Base-by-base conservation (phyloP, 2,797 vertebrate species). In the Pyrocephalus nanus region DNA sequence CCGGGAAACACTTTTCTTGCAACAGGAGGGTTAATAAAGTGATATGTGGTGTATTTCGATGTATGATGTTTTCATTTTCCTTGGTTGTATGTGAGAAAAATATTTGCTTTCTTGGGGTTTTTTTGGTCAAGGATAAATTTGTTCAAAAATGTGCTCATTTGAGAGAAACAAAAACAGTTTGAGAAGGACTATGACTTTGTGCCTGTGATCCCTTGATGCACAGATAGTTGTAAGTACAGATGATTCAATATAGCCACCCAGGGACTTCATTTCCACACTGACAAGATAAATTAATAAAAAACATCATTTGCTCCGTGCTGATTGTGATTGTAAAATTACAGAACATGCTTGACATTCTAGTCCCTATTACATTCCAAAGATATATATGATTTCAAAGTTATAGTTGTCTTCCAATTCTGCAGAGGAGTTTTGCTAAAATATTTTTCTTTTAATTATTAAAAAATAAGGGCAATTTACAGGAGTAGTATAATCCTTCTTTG, bases 401-500 rank as follows among this genome's bases (percentile, higher is more conserved):
- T 36, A 55, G 21, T 43, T 84, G 29, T 78, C 45, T 88, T 89
- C 74, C 69, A 92, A 1, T 85, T 73, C 64, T 47, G 20, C 48
- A 79, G 29, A 73, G 34, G 30, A 60, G 5, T 84, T 81, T 89
- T 81, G 43, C 50, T 80, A 58, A 89, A 92, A 77, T 94, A 83
- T 82, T 93, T 94, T 93, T 90, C 15, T 95, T 95, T 69, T 84
- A 42, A 60, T 90, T 86, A 50, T 86, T 85, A 50, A 82, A 92
- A 87, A 64, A 79, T 82, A 85, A 78, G 19, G 14, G 22, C 21
- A 82, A 40, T 82, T 91, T 61, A 45, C 58, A 50, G 42, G 9
- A 92, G 22, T 65, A 76, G 48, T 26, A 43, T 70, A 90, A 86
- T 93, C 16, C 34, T 76, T 69, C 58, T 86, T 55, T 30, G 18